Evolutionary conservation across 30 jellyfish, hydroid and myxozoan genomes (phyloP), one percentile per base, ranked within the genome.

Genomic region (Catostylus mosaicus): DNA sequence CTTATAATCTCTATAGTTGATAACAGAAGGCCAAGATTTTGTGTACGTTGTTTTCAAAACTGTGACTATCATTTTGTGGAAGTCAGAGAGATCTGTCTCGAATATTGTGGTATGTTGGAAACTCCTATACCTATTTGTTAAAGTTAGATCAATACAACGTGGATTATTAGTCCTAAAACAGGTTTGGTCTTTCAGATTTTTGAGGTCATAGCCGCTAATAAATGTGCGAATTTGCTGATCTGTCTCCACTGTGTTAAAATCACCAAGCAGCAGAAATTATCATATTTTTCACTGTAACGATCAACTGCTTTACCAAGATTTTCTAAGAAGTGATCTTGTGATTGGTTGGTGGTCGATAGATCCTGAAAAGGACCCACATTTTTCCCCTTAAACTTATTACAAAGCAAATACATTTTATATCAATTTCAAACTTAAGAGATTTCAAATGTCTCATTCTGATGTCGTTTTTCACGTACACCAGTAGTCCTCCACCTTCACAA

Each of bases 151-250:
- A 62, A 62, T 62, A 30, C 75, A 62, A 7, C 75, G 43, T 22
- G 75, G 75, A 62, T 62, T 62, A 4, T 62, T 46, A 62, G 75
- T 30, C 75, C 30, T 62, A 33, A 62, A 62, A 62, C 75, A 62
- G 46, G 75, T 62, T 62, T 46, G 1, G n/a, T n/a, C n/a, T n/a
- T n/a, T n/a, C n/a, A n/a, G n/a, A n/a, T n/a, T 62, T 62, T 33
- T 62, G 75, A 62, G 75, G 75, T 62, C 75, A 62, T 62, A 62
- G 75, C 75, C 30, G 30, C 30, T 62, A 40, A 62, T 62, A 62
- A 62, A 62, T 22, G 75, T 62, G 30, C 43, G 75, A 11, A 62
- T 62, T 46, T 62, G 75, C 32, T 62, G 45, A 62, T 62, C 75
- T 62, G 40, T 62, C 75, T 62, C 75, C 32, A 62, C 75, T 62